These are phyloP conservation scores for Hydractinia symbiolongicarpus DNA, from an alignment of 30 jellyfish, hydroid and myxozoan species.

Conservation along the genomic window DNA sequence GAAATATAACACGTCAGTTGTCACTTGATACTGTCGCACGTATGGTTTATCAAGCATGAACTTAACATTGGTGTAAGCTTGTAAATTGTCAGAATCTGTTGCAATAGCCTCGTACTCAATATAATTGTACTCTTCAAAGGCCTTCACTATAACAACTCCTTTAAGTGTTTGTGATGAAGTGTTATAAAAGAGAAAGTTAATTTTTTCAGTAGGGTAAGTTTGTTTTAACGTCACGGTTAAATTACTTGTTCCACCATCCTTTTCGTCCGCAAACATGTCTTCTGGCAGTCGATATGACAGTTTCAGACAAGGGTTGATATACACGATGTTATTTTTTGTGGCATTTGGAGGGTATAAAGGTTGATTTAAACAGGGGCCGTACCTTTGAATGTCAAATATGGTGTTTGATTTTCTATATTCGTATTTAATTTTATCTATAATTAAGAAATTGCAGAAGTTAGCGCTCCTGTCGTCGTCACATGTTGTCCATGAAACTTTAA, in stretches of 20 bases:
- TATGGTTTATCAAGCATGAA: neutral
- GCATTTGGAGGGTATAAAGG: conserved; percentile 22
- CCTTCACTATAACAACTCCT: conserved; percentile 17
- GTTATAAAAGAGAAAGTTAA: neutral
- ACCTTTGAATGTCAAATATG: neutral
- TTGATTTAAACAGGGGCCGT: conserved; percentile 1
- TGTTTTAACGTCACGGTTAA: conserved; percentile 4
- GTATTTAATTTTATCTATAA: conserved; percentile 9
- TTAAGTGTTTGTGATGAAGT: neutral
- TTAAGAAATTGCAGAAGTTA: neutral
- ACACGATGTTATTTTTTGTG: neutral
- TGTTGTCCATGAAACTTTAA: conserved; percentile 12
- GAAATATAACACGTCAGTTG: neutral
- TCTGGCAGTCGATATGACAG: conserved; percentile 4
- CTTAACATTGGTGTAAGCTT: neutral
- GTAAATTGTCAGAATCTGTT: conserved; percentile 27
- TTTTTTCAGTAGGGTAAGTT: conserved; percentile 3
- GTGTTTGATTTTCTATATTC: neutral
- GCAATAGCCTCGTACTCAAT: conserved; percentile 22
- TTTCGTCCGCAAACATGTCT: conserved; percentile 19
- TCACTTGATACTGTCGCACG: neutral
- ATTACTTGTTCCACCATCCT: conserved; percentile 34
- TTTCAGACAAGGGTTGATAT: conserved; percentile 28
- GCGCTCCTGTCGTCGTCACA: neutral
- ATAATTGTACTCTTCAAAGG: neutral